Base-by-base conservation (phyloP, 1,140 invertebrate species). In the Listronotus bonariensis region DNA sequence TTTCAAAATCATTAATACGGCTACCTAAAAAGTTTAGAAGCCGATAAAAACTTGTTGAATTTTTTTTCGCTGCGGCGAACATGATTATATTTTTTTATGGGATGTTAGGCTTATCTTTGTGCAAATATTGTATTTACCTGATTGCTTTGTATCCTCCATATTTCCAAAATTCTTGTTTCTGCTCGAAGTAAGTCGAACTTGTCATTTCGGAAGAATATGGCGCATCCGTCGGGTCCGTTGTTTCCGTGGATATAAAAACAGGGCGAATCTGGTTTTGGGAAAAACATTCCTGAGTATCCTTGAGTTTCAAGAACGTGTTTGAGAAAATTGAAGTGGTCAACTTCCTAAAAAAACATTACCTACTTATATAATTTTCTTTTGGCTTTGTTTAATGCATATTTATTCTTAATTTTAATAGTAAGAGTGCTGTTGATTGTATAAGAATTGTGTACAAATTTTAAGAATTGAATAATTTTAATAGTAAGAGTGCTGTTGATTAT, bases 191-290 rank as follows among this genome's bases (percentile, higher is more conserved):
- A 75, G 60, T 87, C 82, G 58, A 89, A 86, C 75, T 87, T 86
- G 42, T 85, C 79, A 41, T 80, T 81, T 42, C 84, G 80, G 74
- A 85, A 91, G 76, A 93, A 92, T 18, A 92, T 82, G 2, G 90
- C 90, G 76, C 90, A 92, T 5, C 91, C 91, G 79, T 93, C 91
- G 0, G 91, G 89, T 1, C 91, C 90, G 68, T 88, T 89, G 72
- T 91, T 91, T 41, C 85, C 85, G 56, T 84, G 77, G 41, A 90
- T 83, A 69, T 91, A 90, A 14, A 91, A 78, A 76, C 90, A 92
- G 0, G 90, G 90, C 0, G 90, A 92, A 72, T 92, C 88, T 0
- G 89, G 90, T 78, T 92, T 92, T 0, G 88, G 88, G 70, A 86
- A 87, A 77, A 92, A 92, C 48, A 85, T 82, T 5, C 90, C 91